Evolutionary conservation across 2,113 vertebrate genomes (phyloP), one percentile per base, ranked within the genome.

Genomic region (Mystacornis crossleyi): DNA sequence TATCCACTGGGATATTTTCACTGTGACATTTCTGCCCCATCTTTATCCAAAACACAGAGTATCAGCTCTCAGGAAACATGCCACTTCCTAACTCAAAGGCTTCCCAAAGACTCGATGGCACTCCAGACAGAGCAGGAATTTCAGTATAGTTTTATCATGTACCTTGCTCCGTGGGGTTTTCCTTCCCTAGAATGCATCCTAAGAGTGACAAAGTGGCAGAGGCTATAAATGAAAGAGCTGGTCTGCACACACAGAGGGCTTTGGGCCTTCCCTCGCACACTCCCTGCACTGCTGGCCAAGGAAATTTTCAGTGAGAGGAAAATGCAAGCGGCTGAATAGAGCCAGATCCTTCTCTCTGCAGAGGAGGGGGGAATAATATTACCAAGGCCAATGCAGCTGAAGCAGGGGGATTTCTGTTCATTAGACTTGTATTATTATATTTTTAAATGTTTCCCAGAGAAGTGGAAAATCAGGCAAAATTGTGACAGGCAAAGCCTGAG

Each of bases 81-180:
- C 9, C 2, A 7, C 51, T 40, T 90, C 51, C 72, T 71, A 86
- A 93, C n/a, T 89, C 64, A 93, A 84, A 93, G 47, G 36, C 31
- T 95, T 95, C 85, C 82, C 61, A 90, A 67, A 42, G 51, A 4
- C 55, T 77, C 74, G 7, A 0, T 43, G 51, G 38, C 55, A 55
- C 64, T 60, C 18, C 81, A 74, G 95, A 90, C 14, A 86, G 34
- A 90, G 67, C 64, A 71, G 88, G 85, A 78, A 92, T 94, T 90
- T 60, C 75, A 43, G 79, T 4, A 24, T 4, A 20, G 43, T 71
- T 50, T 54, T 71, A 48, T 40, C 7, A 4, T 14, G 42, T 13
- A 31, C 50, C 57, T 82, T 73, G 47, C 42, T 72, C 88, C 23
- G 1, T 4, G 14, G 67, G 33, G 24, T 62, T 78, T 72, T 47